Evolutionary conservation across 2,888 invertebrate species (phyloP).

Genomic region (Lordiphosa fenestrarum): DNA sequence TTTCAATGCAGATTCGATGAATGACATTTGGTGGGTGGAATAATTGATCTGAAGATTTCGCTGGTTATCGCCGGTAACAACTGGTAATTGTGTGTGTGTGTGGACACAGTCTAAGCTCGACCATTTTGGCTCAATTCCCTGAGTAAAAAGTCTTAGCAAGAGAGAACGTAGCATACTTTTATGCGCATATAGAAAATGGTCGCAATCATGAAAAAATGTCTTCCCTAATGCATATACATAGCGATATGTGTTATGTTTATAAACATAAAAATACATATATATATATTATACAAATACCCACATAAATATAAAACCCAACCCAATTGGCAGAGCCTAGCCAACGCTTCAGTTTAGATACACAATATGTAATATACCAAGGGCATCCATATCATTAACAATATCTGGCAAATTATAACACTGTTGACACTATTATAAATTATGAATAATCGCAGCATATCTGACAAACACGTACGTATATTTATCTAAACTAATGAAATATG

Average conservation of each 20-base stretch:
- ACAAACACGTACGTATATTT: constrained; percentile 40
- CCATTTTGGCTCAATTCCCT: constrained; percentile 41
- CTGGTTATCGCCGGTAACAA: too few species aligned
- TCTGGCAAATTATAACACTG: constrained; percentile 59
- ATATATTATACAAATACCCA: constrained; percentile 31
- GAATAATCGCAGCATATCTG: constrained; percentile 41
- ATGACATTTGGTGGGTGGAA: too few species aligned
- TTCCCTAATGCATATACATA: constrained; percentile 74
- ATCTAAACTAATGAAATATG: constrained; percentile 33
- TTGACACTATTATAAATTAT: constrained; percentile 51
- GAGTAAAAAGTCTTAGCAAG: constrained; percentile 4
- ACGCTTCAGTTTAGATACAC: constrained; percentile 61
- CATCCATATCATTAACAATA: constrained; percentile 37
- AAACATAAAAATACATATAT: constrained; percentile 40
- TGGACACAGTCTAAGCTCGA: constrained; percentile 48
- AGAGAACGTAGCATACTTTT: constrained; percentile 25
- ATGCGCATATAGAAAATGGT: constrained; percentile 57
- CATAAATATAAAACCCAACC: constrained; percentile 26
- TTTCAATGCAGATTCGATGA: too few species aligned
- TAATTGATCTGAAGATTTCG: too few species aligned
- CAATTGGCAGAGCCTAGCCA: constrained; percentile 58
- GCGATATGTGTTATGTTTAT: constrained; percentile 67
- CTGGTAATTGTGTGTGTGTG: too few species aligned
- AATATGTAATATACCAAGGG: constrained; percentile 31
- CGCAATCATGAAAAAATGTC: constrained; percentile 73